Conservation (phyloP, 2,113 vertebrate genomes). For the Apodemus speciosus region DNA sequence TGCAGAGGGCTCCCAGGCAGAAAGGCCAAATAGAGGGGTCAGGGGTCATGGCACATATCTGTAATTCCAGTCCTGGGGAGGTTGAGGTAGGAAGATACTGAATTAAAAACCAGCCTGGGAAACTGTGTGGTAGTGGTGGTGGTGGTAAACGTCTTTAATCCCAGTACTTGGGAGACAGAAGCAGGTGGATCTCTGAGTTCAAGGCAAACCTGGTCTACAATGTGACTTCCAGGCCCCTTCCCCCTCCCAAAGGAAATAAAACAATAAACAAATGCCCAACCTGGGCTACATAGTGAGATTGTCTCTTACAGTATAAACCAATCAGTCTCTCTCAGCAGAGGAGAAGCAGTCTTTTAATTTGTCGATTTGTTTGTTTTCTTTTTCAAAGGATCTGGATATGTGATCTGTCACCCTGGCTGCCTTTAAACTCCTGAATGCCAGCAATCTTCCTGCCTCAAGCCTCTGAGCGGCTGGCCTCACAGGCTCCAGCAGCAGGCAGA, state of each 20-base stretch:
- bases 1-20: not conserved
- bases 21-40: not conserved
- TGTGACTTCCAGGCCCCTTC: not conserved
- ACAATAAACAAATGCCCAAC: not conserved
- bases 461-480: not conserved
- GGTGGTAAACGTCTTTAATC: not conserved
- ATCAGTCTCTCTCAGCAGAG: not conserved
- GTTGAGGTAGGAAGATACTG: not conserved
- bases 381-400: not conserved
- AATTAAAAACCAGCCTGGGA: not conserved
- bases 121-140: not conserved
- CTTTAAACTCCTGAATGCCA: not conserved
- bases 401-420: not conserved
- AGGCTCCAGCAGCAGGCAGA: not conserved
- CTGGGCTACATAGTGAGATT: not conserved
- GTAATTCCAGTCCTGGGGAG: not conserved
- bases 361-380: not conserved
- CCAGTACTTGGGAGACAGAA: not conserved
- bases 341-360: not conserved
- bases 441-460: not conserved
- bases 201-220: not conserved
- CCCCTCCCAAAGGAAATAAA: not conserved
- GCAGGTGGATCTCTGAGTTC: not conserved
- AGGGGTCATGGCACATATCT: not conserved
- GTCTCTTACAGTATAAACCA: not conserved